A percentile compares a stretch with the other conserved stretches of the same genome.
phyloP scores from a whole-genome alignment of 2,113 vertebrate genomes.

The Daboia siamensis region DNA sequence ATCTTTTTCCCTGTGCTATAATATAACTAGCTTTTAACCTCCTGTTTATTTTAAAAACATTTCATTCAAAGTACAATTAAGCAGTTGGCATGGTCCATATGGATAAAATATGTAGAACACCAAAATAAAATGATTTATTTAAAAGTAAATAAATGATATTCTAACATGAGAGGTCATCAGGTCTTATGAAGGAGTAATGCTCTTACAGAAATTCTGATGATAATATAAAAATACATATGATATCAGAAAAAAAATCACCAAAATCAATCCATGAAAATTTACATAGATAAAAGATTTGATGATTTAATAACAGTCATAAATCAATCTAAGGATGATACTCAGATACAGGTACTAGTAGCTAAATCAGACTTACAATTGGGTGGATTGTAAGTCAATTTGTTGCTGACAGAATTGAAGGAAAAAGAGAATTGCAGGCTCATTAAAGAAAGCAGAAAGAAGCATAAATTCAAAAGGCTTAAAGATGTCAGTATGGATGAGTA shows the following conservation, averaged over 20 bases:
- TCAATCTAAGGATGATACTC: not conserved
- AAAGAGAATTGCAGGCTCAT: not conserved
- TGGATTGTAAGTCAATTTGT: not conserved
- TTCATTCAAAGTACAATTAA: not conserved
- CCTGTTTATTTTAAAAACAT: not conserved
- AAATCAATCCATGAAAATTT: not conserved
- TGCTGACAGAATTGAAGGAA: not conserved
- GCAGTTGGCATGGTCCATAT: not conserved
- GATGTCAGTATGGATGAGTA: not conserved
- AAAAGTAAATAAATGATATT: not conserved
- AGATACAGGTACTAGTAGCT: not conserved
- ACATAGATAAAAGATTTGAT: not conserved
- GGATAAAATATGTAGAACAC: not conserved
- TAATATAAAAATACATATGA: not conserved
- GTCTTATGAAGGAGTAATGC: not conserved
- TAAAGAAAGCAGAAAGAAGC: not conserved
- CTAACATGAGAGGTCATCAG: not conserved
- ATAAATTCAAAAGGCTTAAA: not conserved
- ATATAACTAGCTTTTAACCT: no score
- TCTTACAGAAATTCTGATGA: not conserved
- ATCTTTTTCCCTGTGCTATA: not conserved
- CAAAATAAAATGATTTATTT: no score
- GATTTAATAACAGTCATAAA: not conserved
- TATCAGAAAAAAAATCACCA: not conserved
- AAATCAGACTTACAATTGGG: not conserved